Conservation (phyloP, 2,113 vertebrate species). For the Cyprinodon tularosa region DNA sequence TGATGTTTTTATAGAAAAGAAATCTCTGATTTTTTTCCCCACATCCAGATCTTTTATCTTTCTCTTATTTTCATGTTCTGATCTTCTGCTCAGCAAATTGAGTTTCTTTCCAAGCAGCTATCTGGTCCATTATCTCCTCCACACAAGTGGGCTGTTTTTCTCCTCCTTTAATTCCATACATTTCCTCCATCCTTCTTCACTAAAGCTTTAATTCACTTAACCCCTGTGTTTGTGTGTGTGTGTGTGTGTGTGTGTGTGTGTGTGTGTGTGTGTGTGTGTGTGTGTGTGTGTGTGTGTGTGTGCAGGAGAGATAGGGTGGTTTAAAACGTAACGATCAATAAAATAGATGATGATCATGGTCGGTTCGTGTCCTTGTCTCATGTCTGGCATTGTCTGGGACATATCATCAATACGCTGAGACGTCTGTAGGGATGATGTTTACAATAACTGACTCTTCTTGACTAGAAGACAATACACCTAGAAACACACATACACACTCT, state of each 20-base stretch:
- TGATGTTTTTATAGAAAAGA: not conserved
- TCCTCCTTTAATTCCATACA: slow-evolving; percentile 10
- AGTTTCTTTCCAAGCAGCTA: slow-evolving; percentile 38
- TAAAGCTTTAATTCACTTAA: slow-evolving; percentile 47
- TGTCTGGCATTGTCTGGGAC: slow-evolving; percentile 46
- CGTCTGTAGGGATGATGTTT: slow-evolving; percentile 17
- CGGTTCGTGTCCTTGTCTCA: slow-evolving; percentile 49
- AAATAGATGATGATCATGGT: slow-evolving; percentile 45
- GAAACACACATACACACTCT: slow-evolving; percentile 12
- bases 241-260: not conserved
- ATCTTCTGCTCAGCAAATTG: slow-evolving; percentile 32
- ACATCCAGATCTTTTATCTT: not conserved
- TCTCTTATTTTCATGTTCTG: slow-evolving; percentile 13
- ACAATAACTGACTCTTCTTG: slow-evolving; percentile 41
- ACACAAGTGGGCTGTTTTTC: slow-evolving; percentile 8
- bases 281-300: not conserved
- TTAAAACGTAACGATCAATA: slow-evolving; percentile 44
- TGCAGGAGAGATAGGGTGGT: not conserved
- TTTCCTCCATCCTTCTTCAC: slow-evolving; percentile 21
- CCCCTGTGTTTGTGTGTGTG: not conserved
- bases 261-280: not conserved
- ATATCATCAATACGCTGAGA: slow-evolving; percentile 24
- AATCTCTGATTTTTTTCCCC: not conserved
- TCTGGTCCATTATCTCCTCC: slow-evolving; percentile 49
- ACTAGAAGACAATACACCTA: slow-evolving; percentile 43